Evolutionary conservation across 2,888 invertebrate genomes (phyloP), one percentile per base, ranked within the genome.

Genomic region (Thecocarcelia acutangulata): DNA sequence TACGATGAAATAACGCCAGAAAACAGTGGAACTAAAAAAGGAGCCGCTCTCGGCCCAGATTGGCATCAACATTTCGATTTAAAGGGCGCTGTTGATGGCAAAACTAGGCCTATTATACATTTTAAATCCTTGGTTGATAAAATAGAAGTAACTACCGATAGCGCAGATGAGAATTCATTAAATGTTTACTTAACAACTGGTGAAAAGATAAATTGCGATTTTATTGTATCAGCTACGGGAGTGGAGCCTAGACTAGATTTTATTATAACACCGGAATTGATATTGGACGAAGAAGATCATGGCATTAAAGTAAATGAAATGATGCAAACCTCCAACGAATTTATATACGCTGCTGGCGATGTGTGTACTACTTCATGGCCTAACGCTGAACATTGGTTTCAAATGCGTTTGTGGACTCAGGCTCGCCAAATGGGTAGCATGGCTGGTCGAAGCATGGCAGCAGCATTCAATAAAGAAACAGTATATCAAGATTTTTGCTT

Each of bases 351-450:
- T 9, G 98, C 98, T 56, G 99, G 99, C 1, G 99, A 99, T 93
- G 95, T 97, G 8, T 98, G 98, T 86, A 92, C 93, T 84, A 95
- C 96, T n/a, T 92, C 92, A 40, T 98, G 98, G 98, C 88, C 92
- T 6, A 88, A 92, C 80, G 94, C 96, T 0, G 91, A 93, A 24
- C 95, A 97, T 87, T 98, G 98, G 98, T 96, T 97, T 89, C 96
- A 98, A 92, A 96, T 99, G 95, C 93, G 97, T 78, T 91, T 99
- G 42, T 99, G 99, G 99, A 97, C 98, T 0, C 99, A 99, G 91
- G 99, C 99, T 0, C 92, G 98, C 70, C 98, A 98, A 91, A 98
- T 98, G 98, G 99, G 98, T 11, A 93, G 94, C 70, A 98, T 97
- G 92, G 97, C 97, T 24, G 98, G 97, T 0, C 96, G 96, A 89